These are phyloP conservation scores for Lepidocyrtoides sp. DNA, from an alignment of 2,888 invertebrate species.

Conservation along the genomic window DNA sequence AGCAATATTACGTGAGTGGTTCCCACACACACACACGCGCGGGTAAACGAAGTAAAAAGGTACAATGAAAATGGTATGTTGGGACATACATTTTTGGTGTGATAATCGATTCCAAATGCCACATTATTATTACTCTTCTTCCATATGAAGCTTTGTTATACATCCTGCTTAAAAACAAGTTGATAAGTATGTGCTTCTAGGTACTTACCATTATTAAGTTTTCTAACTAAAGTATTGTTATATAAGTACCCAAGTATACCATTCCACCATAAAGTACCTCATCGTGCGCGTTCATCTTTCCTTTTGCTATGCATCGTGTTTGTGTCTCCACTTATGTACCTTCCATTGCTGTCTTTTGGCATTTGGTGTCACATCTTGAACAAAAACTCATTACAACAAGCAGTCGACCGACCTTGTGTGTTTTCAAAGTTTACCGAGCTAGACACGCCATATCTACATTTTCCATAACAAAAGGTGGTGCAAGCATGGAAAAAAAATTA, in stretches of 20 bases:
- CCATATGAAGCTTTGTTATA: too few relatives aligned
- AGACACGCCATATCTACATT: constrained; percentile 9
- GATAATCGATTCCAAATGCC: constrained; percentile 65
- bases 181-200: too few relatives aligned
- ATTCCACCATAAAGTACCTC: too few relatives aligned
- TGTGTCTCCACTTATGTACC: not conserved
- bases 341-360: constrained; percentile 20
- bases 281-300: not conserved
- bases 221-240: too few relatives aligned
- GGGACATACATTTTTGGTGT: constrained; percentile 3
- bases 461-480: not conserved
- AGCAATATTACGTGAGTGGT: constrained; percentile 64
- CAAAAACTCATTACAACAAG: constrained; percentile 64
- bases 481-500: not conserved
- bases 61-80: not conserved
- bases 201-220: too few relatives aligned
- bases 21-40: not conserved
- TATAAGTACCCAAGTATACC: too few relatives aligned
- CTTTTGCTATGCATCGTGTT: not conserved
- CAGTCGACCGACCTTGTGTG: constrained; percentile 44
- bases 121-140: not conserved
- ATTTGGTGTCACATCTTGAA: constrained; percentile 57
- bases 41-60: not conserved
- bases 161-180: too few relatives aligned
- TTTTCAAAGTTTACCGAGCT: constrained; percentile 28